A percentile compares a stretch with the other conserved stretches of the same genome.
These are phyloP conservation scores for Euglossa dilemma DNA, from an alignment of 1,140 invertebrate species.

Conservation along the genomic window DNA sequence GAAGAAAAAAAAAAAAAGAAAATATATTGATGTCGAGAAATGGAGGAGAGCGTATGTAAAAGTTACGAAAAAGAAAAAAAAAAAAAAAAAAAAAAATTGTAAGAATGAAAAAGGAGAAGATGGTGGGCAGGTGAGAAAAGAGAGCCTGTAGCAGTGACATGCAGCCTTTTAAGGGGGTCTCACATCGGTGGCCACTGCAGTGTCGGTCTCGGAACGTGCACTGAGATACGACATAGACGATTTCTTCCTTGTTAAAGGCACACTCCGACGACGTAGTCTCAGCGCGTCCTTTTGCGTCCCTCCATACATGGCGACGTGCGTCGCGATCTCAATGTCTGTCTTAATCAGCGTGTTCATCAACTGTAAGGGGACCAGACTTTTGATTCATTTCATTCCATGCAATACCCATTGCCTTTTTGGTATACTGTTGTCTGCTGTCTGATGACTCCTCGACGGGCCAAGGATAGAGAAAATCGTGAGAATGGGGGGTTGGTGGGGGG, in stretches of 20 bases:
- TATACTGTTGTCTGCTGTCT: slow-evolving; percentile 31
- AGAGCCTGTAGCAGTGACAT: slow-evolving; percentile 59
- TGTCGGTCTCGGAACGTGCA: slow-evolving; percentile 80
- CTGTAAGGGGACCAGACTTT: slow-evolving; percentile 83
- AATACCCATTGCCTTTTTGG: background rate
- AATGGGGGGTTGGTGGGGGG: background rate
- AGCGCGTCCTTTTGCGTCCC: slow-evolving; percentile 80
- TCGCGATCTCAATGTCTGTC: slow-evolving; percentile 89
- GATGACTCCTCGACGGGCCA: slow-evolving; percentile 38
- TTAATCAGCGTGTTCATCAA: slow-evolving; percentile 91
- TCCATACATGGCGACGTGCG: slow-evolving; percentile 84
- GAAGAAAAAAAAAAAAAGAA: background rate
- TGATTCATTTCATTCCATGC: slow-evolving; percentile 56
- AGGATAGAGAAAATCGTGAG: slow-evolving; percentile 14
- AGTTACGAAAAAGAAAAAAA: slow-evolving; percentile 11
- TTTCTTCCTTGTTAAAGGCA: slow-evolving; percentile 81
- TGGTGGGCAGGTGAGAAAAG: slow-evolving; percentile 38
- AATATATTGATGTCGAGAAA: background rate
- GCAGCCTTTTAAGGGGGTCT: slow-evolving; percentile 73
- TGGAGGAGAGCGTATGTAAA: slow-evolving; percentile 8
- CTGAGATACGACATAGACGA: slow-evolving; percentile 82
- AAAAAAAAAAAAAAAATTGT: slow-evolving; percentile 19
- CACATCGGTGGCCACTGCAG: slow-evolving; percentile 79
- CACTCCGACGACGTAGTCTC: slow-evolving; percentile 79
- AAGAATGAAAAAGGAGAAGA: slow-evolving; percentile 16